phyloP scores from a whole-genome alignment of 53 echinoderm and acorn worm species.

The Apostichopus leukothele region DNA sequence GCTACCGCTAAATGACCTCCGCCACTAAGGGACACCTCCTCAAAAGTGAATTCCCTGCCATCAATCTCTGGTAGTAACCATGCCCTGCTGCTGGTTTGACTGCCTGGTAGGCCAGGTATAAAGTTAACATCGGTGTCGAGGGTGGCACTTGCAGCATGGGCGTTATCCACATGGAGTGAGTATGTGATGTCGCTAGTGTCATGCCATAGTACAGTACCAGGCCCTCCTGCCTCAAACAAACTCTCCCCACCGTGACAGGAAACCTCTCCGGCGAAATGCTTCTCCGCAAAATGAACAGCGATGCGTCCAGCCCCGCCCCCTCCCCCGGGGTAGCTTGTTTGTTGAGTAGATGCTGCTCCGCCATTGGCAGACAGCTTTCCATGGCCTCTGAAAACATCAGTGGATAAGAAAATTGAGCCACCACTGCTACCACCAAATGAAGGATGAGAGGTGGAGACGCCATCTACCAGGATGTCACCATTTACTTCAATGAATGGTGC shows the following conservation, averaged over 20 bases:
- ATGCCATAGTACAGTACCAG: constrained; percentile 68
- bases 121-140: constrained; percentile 2
- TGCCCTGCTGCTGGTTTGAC: constrained; percentile 64
- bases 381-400: constrained; percentile 56
- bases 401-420: constrained; percentile 58
- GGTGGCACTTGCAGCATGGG: not conserved
- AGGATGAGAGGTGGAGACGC: constrained; percentile 29
- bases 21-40: constrained; percentile 60
- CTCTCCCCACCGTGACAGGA: constrained; percentile 67
- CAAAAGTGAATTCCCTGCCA: constrained; percentile 55
- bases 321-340: constrained; percentile 53
- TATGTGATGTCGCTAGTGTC: constrained; percentile 42
- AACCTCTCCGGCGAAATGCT: constrained; percentile 58
- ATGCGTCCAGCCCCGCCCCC: constrained; percentile 88
- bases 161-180: constrained; percentile 58
- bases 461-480: constrained; percentile 67
- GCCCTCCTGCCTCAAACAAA: constrained; percentile 71
- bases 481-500: constrained; percentile 71
- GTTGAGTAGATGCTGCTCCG: constrained; percentile 35
- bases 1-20: constrained; percentile 51
- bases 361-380: constrained; percentile 48
- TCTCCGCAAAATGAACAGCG: constrained; percentile 60
- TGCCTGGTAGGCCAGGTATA: constrained; percentile 6
- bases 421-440: constrained; percentile 81
- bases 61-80: constrained; percentile 71